A percentile compares a stretch with the other conserved stretches of the same genome.
phyloP scores from a whole-genome alignment of 2,113 vertebrate genomes.

The Apodemus sylvaticus region DNA sequence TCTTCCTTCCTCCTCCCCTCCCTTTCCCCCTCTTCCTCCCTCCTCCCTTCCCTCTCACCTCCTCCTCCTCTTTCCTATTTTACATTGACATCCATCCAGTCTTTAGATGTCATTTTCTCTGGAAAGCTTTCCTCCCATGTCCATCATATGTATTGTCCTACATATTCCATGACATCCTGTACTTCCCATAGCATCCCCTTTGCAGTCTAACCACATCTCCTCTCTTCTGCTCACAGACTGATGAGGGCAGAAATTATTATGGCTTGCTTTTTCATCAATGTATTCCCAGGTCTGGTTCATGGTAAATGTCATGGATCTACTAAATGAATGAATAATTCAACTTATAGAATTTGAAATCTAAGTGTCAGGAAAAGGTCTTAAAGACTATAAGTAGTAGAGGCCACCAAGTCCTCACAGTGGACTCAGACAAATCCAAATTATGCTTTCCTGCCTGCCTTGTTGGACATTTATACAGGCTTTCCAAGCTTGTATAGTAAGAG shows the following conservation, averaged over 20 bases:
- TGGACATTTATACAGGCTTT: neutral
- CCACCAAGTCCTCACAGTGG: neutral
- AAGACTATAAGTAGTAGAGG: neutral
- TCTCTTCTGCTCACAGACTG: neutral
- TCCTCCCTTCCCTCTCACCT: no score
- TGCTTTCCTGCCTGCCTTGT: neutral
- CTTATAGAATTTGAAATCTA: neutral
- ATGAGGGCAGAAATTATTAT: neutral
- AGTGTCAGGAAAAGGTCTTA: neutral
- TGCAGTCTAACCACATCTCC: neutral
- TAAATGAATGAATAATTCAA: neutral
- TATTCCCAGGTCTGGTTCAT: neutral
- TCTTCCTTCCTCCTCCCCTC: fast-evolving
- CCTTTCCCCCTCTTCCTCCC: fast-evolving
- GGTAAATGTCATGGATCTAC: neutral
- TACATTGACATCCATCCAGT: neutral
- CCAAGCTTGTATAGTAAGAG: neutral
- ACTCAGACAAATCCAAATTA: neutral
- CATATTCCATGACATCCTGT: neutral
- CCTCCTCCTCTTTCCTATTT: neutral
- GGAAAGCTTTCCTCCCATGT: neutral
- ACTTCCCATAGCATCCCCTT: neutral
- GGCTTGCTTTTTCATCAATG: neutral
- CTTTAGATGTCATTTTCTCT: neutral
- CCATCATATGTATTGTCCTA: neutral